A percentile compares a stretch with the other conserved stretches of the same genome.
Conservation (phyloP, 2,113 vertebrate species). For the Elachura formosa region DNA sequence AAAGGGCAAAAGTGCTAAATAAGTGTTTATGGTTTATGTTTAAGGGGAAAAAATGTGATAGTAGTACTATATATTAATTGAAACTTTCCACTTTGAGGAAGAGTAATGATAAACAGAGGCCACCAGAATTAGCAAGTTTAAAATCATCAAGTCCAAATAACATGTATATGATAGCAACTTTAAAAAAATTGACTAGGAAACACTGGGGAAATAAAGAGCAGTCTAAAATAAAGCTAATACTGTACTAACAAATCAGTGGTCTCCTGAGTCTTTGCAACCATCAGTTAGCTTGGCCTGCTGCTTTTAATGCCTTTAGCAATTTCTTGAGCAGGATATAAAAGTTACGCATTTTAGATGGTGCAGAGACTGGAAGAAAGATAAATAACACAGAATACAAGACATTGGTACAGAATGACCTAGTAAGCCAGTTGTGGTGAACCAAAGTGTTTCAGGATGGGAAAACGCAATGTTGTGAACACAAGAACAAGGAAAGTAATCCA, state of each 20-base stretch:
- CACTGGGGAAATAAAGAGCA: not conserved
- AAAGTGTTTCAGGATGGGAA: constrained; percentile 20
- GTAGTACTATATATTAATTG: not conserved
- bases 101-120: not conserved
- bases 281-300: not conserved
- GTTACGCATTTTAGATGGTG: not conserved
- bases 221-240: not conserved
- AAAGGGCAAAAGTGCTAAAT: not conserved
- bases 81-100: not conserved
- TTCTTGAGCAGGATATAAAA: not conserved
- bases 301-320: not conserved
- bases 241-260: not conserved
- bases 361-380: not conserved
- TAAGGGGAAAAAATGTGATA: not conserved
- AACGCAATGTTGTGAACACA: constrained; percentile 47
- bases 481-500: constrained; percentile 43
- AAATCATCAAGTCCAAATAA: not conserved
- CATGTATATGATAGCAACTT: not conserved
- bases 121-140: not conserved
- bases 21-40: not conserved
- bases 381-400: not conserved
- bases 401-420: constrained; percentile 1
- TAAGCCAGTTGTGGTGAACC: constrained; percentile 40
- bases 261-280: not conserved
- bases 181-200: not conserved